Conservation (phyloP, 2,113 vertebrate species). For the Acinonyx jubatus region DNA sequence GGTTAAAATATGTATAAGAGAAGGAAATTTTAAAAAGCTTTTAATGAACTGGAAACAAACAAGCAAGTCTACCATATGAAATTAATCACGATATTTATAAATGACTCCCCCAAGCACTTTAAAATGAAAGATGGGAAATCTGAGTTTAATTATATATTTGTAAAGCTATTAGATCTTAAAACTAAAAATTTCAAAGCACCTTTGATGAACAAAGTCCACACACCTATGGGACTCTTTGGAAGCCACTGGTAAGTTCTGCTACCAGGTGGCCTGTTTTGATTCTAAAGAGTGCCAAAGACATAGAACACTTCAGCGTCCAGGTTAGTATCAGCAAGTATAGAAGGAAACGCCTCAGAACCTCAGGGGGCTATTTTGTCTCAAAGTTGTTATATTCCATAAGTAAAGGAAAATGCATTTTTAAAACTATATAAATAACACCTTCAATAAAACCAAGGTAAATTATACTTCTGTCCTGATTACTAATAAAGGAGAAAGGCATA, state of each 20-base stretch:
- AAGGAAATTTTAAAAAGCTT: not conserved
- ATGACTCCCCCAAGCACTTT: not conserved
- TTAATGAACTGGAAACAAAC: constrained; percentile 26
- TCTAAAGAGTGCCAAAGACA: not conserved
- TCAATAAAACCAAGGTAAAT: not conserved
- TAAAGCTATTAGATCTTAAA: constrained; percentile 40
- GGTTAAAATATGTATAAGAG: not conserved
- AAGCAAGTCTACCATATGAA: not conserved
- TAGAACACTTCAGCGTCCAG: not conserved
- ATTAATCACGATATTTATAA: not conserved
- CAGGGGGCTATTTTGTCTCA: not conserved
- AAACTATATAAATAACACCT: not conserved
- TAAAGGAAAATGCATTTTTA: not conserved
- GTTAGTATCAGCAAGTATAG: not conserved
- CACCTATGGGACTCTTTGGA: not conserved
- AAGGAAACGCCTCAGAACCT: not conserved
- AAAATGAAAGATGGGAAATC: constrained; percentile 25
- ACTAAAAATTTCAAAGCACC: not conserved
- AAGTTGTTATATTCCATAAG: not conserved
- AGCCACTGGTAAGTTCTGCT: not conserved
- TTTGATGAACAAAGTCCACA: not conserved
- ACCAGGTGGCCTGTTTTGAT: not conserved
- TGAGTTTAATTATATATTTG: constrained; percentile 18
- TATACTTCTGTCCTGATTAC: not conserved
- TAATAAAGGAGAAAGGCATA: not conserved